A percentile compares a stretch with the other conserved stretches of the same genome.
phyloP scores from a whole-genome alignment of 2,888 invertebrate species.

The Cetonia aurata region DNA sequence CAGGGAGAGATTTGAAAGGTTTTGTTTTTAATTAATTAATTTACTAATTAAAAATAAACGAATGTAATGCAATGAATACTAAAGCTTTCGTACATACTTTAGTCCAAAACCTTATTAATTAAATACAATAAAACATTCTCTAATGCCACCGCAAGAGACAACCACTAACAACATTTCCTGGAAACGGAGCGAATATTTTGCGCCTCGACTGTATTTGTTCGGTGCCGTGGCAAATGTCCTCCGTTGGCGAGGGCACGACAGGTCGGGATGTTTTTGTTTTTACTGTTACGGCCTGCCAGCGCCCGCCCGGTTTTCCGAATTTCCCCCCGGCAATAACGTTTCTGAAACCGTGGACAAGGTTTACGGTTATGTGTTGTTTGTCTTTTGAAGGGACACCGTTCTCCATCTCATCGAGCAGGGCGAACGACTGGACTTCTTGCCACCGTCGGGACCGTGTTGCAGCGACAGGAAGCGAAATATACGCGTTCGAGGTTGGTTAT shows the following conservation, averaged over 20 bases:
- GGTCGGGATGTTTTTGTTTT: conserved; percentile 41
- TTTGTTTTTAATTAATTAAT: too few relatives aligned
- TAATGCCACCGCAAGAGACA: too few relatives aligned
- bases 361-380: conserved; percentile 45
- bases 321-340: conserved; percentile 40
- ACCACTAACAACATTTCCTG: too few relatives aligned
- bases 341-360: conserved; percentile 43
- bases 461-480: conserved; percentile 16
- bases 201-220: neutral
- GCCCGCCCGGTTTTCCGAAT: conserved; percentile 24
- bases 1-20: too few relatives aligned
- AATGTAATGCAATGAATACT: too few relatives aligned
- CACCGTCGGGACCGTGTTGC: conserved; percentile 2
- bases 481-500: conserved; percentile 10
- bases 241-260: neutral
- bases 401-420: conserved; percentile 24
- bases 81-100: too few relatives aligned
- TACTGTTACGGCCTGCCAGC: conserved; percentile 42
- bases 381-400: conserved; percentile 26
- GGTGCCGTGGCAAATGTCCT: neutral
- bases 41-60: too few relatives aligned
- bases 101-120: too few relatives aligned
- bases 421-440: neutral
- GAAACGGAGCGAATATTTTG: too few relatives aligned
- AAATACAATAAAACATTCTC: too few relatives aligned